Evolutionary conservation across 2,113 vertebrate genomes (phyloP), one percentile per base, ranked within the genome.

Genomic region (Campylorhamphus procurvoides): DNA sequence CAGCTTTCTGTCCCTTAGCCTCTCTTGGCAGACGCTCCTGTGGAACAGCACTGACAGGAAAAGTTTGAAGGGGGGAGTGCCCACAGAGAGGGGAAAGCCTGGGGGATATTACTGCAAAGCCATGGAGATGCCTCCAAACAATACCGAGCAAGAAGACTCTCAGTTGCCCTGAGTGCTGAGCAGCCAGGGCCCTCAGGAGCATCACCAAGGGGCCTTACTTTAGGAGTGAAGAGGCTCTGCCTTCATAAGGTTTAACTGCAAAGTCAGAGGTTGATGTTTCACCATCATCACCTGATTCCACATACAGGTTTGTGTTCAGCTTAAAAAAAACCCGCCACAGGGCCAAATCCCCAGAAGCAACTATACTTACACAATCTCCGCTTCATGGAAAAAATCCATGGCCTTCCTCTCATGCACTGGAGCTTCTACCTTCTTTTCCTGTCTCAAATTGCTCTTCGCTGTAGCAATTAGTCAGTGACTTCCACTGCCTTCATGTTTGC

Each of bases 371-470:
- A 27, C 22, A 46, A 18, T 39, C 12, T 73, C n/a, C 33, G 9
- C 7, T 82, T 39, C 49, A 29, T 0, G 19, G 40, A 5, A 52
- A 35, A 52, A 46, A 31, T 18, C 18, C 73, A 87, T 5, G 7
- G 39, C 73, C 50, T 42, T 71, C 42, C 8, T 58, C n/a, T 42
- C 8, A 1, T 0, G 0, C 0, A 0, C 9, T 2, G 0, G 59
- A 68, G 52, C 47, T 39, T 22, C 4, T 19, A 7, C n/a, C 28
- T 52, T 46, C 23, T 75, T 27, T 9, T 53, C 14, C 24, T n/a
- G 4, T 44, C 58, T 35, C 14, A 8, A 50, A 35, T 7, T 42
- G 27, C 29, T 95, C 62, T 53, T 40, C 74, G 25, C 18, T 9
- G n/a, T 1, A 1, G 18, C 9, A 11, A 4, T 0, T 60, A 22